Percentiles rank a stretch among this genome's conserved stretches.
Evolutionary conservation across 2,888 invertebrate species (phyloP).

Genomic region (Andrena praecox): DNA sequence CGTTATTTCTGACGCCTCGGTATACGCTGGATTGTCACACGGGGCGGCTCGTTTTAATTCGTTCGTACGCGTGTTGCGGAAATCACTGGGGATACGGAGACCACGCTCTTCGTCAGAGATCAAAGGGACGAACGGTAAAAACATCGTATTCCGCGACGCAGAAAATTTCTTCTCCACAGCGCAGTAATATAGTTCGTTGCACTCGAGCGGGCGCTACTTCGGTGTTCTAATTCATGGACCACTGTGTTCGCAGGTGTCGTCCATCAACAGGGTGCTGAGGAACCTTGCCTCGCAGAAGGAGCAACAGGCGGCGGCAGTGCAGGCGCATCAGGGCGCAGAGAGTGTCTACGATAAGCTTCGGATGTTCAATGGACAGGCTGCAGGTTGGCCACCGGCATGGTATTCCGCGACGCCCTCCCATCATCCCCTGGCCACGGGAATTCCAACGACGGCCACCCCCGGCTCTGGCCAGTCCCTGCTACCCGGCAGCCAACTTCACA

Average conservation of each 20-base stretch:
- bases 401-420: conserved; percentile 92
- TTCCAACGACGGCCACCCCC: conserved; percentile 81
- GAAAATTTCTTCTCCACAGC: neutral
- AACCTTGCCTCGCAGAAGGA: conserved; percentile 99
- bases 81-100: neutral
- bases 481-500: conserved; percentile 86
- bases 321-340: conserved; percentile 88
- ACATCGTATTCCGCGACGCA: too few relatives aligned
- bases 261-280: conserved; percentile 98
- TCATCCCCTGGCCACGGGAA: conserved; percentile 86
- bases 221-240: neutral
- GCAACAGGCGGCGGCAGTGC: conserved; percentile 92
- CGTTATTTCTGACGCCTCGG: conserved; percentile 7
- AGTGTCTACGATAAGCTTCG: conserved; percentile 97
- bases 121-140: too few relatives aligned
- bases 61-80: neutral
- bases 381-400: conserved; percentile 94
- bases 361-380: conserved; percentile 96
- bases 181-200: neutral
- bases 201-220: neutral
- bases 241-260: conserved; percentile 92
- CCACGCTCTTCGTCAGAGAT: neutral
- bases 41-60: neutral
- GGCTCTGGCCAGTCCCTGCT: conserved; percentile 83
- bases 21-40: neutral